These are phyloP conservation scores for Colaptes auratus DNA, from an alignment of 2,113 vertebrate genomes.

Conservation along the genomic window DNA sequence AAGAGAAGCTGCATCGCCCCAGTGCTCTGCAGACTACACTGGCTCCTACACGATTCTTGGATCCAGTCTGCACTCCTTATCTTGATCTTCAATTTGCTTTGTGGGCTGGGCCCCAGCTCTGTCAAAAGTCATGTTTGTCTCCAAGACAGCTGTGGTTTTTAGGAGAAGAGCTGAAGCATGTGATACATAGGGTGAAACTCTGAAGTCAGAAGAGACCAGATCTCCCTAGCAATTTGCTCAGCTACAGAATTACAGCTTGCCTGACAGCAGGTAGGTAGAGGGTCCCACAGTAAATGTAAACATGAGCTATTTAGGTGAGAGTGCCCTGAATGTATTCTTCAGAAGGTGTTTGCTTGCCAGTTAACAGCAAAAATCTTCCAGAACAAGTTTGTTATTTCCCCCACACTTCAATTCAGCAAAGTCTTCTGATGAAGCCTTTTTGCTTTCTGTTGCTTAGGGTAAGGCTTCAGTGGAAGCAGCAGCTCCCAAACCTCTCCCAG, in stretches of 20 bases:
- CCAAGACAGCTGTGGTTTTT: conserved; percentile 49
- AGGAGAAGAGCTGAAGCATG: conserved; percentile 16
- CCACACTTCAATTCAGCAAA: not conserved
- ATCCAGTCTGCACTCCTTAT: conserved; percentile 48
- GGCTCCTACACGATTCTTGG: conserved; percentile 6
- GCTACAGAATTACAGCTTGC: conserved; percentile 25
- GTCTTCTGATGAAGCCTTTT: not conserved
- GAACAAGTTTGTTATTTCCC: not conserved
- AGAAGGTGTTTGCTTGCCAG: not conserved
- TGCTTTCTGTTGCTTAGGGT: not conserved
- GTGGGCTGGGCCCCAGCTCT: conserved; percentile 56
- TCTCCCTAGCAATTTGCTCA: conserved; percentile 32
- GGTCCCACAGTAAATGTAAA: not conserved
- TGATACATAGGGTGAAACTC: conserved; percentile 10
- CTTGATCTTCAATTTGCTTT: conserved; percentile 60
- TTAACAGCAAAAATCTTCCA: not conserved
- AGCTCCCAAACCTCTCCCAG: not conserved
- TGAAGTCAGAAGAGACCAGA: conserved; percentile 22
- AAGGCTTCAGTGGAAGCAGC: not conserved
- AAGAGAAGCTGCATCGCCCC: conserved; percentile 21
- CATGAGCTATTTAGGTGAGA: not conserved
- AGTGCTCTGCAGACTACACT: not conserved
- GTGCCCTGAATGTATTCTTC: not conserved
- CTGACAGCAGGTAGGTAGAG: conserved; percentile 27
- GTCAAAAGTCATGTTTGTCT: conserved; percentile 57